Percentiles rank a stretch among this genome's conserved stretches.
Evolutionary conservation across 2,797 vertebrate genomes (phyloP).

Genomic region (Gastrophryne carolinensis): DNA sequence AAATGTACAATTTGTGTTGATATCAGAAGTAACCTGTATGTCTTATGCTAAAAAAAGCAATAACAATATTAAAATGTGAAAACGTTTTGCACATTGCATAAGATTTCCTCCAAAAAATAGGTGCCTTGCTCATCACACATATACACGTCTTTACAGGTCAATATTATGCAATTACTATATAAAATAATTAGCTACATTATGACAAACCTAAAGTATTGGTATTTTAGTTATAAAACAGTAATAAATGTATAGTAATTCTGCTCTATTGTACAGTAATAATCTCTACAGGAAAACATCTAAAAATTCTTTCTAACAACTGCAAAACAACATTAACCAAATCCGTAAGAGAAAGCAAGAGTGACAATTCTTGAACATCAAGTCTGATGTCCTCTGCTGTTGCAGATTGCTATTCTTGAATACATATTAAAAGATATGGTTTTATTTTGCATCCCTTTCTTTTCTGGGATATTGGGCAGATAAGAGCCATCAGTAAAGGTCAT

Average conservation of each 20-base stretch:
- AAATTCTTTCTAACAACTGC: background rate
- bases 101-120: too few relatives aligned
- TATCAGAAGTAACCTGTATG: too few relatives aligned
- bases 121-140: too few relatives aligned
- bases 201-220: background rate
- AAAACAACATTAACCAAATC: slow-evolving; percentile 7
- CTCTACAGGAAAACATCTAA: background rate
- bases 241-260: background rate
- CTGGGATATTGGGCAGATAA: slow-evolving; percentile 81
- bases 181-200: background rate
- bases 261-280: background rate
- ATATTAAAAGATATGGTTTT: slow-evolving; percentile 59
- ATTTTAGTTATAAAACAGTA: background rate
- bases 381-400: slow-evolving; percentile 55
- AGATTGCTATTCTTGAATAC: slow-evolving; percentile 69
- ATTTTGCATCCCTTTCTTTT: slow-evolving; percentile 70
- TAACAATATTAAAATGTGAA: too few relatives aligned
- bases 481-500: slow-evolving; percentile 98
- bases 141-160: too few relatives aligned
- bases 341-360: slow-evolving; percentile 1
- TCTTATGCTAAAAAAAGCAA: too few relatives aligned
- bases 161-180: too few relatives aligned
- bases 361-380: slow-evolving; percentile 33
- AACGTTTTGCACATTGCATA: too few relatives aligned
- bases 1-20: too few relatives aligned